These are phyloP conservation scores for Tenthredo notha DNA, from an alignment of 2,888 invertebrate genomes.

Conservation along the genomic window DNA sequence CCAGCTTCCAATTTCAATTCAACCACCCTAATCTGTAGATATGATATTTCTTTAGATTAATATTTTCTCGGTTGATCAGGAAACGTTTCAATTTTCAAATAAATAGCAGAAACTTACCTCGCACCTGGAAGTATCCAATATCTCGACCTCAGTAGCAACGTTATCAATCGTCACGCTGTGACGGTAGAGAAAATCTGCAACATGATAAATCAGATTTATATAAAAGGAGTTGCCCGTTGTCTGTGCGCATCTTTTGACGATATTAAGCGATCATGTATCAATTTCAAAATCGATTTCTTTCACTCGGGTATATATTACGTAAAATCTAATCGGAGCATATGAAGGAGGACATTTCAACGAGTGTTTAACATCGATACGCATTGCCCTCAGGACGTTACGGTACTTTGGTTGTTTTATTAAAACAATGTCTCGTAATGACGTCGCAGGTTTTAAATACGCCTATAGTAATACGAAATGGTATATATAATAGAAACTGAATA, in stretches of 20 bases:
- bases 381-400: constrained; percentile 5
- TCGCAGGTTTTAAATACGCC: neutral
- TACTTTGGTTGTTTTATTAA: constrained; percentile 10
- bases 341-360: neutral
- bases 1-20: too few relatives aligned
- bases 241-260: neutral
- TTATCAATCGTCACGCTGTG: constrained; percentile 89
- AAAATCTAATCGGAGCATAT: neutral
- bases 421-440: constrained; percentile 18
- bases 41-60: neutral
- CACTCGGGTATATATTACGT: neutral
- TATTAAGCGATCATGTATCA: neutral
- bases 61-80: neutral
- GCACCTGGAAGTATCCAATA: constrained; percentile 90
- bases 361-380: neutral
- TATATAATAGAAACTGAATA: constrained; percentile 15
- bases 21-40: neutral
- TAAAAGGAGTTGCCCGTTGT: neutral
- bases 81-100: constrained; percentile 46
- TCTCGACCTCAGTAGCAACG: constrained; percentile 89
- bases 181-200: constrained; percentile 90
- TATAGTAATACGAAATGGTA: neutral
- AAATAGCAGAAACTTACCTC: constrained; percentile 82
- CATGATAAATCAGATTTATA: constrained; percentile 70
- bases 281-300: neutral